Evolutionary conservation across 1,140 invertebrate genomes (phyloP).

Genomic region (Drosophila virilis): DNA sequence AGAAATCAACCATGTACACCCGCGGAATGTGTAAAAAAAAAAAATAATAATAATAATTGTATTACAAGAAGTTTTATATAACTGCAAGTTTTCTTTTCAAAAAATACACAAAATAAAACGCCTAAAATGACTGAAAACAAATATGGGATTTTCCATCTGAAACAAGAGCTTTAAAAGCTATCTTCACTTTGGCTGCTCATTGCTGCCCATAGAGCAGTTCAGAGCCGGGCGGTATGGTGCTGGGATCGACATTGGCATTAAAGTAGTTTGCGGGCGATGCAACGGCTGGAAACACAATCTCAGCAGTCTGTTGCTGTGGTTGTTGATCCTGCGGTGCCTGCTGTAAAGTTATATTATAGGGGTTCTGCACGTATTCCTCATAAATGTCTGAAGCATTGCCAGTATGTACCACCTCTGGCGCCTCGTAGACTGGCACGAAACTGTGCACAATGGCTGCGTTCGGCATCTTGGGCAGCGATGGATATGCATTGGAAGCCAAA

Average conservation of each 20-base stretch:
- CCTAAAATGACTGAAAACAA: slow-evolving; percentile 18
- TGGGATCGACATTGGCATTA: slow-evolving; percentile 83
- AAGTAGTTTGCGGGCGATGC: slow-evolving; percentile 85
- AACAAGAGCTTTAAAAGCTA: background rate
- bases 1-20: slow-evolving; percentile 3
- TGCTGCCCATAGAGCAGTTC: slow-evolving; percentile 86
- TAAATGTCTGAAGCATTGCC: slow-evolving; percentile 76
- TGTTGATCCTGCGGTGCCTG: slow-evolving; percentile 41
- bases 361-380: slow-evolving; percentile 85
- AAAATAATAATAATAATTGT: background rate
- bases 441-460: slow-evolving; percentile 79
- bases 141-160: slow-evolving; percentile 12
- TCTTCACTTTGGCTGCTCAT: slow-evolving; percentile 23
- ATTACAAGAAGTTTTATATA: slow-evolving; percentile 1
- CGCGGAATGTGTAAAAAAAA: slow-evolving; percentile 37
- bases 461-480: slow-evolving; percentile 69
- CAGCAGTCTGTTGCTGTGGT: slow-evolving; percentile 14
- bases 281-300: slow-evolving; percentile 29
- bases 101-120: slow-evolving; percentile 25
- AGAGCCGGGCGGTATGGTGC: slow-evolving; percentile 85
- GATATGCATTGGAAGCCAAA: slow-evolving; percentile 67
- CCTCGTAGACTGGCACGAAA: slow-evolving; percentile 68
- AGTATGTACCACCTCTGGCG: slow-evolving; percentile 28
- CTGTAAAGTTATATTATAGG: slow-evolving; percentile 84
- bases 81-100: slow-evolving; percentile 24